Evolutionary conservation across 2,113 vertebrate species (phyloP), one percentile per base, ranked within the genome.

Genomic region (Toxotes chatareus): DNA sequence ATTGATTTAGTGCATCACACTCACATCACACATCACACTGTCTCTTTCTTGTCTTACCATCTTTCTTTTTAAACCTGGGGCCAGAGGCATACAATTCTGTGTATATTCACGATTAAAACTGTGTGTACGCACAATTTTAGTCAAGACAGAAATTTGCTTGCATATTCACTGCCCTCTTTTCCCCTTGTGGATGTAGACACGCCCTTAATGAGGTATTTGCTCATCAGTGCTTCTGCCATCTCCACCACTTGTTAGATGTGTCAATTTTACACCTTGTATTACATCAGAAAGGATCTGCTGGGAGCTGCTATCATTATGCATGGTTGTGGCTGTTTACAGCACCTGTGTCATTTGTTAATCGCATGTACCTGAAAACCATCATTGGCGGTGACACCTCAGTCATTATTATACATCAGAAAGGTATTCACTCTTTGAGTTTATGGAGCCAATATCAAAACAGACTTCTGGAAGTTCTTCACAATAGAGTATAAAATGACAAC

Each of bases 141-240:
- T 46, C 38, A 14, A 7, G 1, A 31, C 21, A 64, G 0, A 60
- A 34, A 40, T 55, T 40, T 21, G n/a, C 12, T 69, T 44, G 34
- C 19, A 1, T 17, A n/a, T 11, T 2, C 23, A 63, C n/a, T 0
- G 21, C 23, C 53, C 62, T 63, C 46, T 34, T 78, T 81, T 82
- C 23, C 63, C 42, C 44, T 69, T 53, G 40, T 42, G 44, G 44
- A 68, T 62, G 31, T 59, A 38, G 70, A 76, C 55, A 23, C 38
- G 38, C 36, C 70, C 46, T 64, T 72, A 79, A 82, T 69, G 38
- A 81, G 64, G 16, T 46, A 36, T 77, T 80, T 84, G 55, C 67
- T 47, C n/a, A 67, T 60, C 40, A 11, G 27, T 55, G 27, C 74
- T 32, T 40, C 38, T 57, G 53, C 60, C 74, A 61, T 53, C 62